Base-by-base conservation (phyloP, 2,888 invertebrate genomes). In the Andrena bicolor region DNA sequence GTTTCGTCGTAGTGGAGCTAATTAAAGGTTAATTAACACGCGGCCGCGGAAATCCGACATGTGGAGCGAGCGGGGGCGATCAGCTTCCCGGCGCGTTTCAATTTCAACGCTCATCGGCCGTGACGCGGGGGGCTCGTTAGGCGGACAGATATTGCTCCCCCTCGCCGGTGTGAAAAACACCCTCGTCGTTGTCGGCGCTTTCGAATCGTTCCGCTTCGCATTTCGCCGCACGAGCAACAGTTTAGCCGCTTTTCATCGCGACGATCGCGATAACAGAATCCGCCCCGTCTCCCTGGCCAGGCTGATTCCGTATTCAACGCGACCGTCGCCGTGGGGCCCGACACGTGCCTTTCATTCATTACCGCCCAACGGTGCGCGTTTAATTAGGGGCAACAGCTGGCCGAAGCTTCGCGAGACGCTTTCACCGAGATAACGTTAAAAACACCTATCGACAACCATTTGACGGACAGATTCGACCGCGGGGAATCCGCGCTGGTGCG, bases 321-420 rank as follows among this genome's bases (percentile, higher is more conserved):
- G 51, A 20, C 26, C 26, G 20, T 1, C 58, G 28, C 7, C 7
- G 7, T 48, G 41, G 5, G 41, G 41, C 16, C 26, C 20, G 6
- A 30, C 61, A 69, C 87, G 76, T 66, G 60, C 49, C 63, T 58
- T 69, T 78, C 84, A 60, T 80, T 75, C 76, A 80, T 82, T 82
- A 84, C 58, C 66, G 56, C 10, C 35, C 61, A 71, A 75, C 76
- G 60, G 63, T 7, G 70, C 81, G 41, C 71, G 68, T 80, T 83
- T 85, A 86, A 87, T 87, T 83, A 77, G 32, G 10, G 48, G 13
- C 26, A 64, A 64, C 71, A 51, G 65, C n/a, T 65, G 53, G 51
- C 16, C 8, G 16, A 32, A 20, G 10, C 48, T 53, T 13, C 16
- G 65, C 23, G 3, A 6, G 48, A 2, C n/a, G n/a, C 48, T 5